Percentiles rank a stretch among this genome's conserved stretches.
These are phyloP conservation scores for Blera fallax DNA, from an alignment of 2,888 invertebrate species.

Conservation along the genomic window DNA sequence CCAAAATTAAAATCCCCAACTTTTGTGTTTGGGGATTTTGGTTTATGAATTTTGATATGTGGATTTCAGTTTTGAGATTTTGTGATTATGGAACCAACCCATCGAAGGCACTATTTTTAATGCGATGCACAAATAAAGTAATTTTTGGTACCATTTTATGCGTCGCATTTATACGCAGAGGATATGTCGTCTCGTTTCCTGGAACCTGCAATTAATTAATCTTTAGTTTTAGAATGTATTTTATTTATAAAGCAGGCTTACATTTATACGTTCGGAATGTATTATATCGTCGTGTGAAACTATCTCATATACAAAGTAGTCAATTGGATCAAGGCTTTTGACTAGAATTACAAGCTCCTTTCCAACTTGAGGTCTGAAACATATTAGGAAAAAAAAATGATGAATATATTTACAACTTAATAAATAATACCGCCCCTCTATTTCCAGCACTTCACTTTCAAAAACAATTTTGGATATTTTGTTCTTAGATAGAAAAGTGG, in stretches of 20 bases:
- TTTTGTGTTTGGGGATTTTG: too few species aligned
- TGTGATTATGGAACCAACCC: too few species aligned
- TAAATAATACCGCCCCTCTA: too few species aligned
- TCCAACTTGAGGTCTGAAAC: not conserved
- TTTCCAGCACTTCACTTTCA: too few species aligned
- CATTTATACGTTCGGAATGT: constrained; percentile 87
- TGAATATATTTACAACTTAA: too few species aligned
- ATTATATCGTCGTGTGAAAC: constrained; percentile 93
- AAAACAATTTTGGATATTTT: too few species aligned
- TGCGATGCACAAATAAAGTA: constrained; percentile 26
- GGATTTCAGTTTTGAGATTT: too few species aligned
- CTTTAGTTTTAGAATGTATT: not conserved
- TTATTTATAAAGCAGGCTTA: constrained; percentile 73
- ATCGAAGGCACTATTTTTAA: not conserved
- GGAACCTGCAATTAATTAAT: constrained; percentile 68
- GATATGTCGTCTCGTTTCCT: not conserved
- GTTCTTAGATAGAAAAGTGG: too few species aligned
- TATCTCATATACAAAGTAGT: constrained; percentile 88
- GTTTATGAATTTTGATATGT: too few species aligned
- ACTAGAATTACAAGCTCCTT: not conserved
- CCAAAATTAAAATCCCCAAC: too few species aligned
- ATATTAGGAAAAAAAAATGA: not conserved
- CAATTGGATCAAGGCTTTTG: constrained; percentile 84
- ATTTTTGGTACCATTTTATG: constrained; percentile 56
- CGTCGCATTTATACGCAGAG: not conserved